Conservation (phyloP, 23 tunicate species). For the Halocynthia aurantium region DNA sequence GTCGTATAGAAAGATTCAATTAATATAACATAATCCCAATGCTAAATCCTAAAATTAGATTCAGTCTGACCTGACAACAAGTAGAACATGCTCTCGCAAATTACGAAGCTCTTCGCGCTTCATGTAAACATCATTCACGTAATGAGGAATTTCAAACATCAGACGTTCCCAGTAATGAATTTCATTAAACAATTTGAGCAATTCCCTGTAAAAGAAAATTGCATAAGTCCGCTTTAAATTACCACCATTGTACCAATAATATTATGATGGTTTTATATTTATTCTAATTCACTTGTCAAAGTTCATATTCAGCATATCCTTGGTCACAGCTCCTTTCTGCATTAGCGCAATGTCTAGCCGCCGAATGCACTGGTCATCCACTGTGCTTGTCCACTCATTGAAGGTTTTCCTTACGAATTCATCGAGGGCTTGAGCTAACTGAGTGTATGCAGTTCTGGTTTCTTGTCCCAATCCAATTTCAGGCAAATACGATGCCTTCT, state of each 20-base stretch:
- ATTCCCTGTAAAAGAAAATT: constrained; percentile 17
- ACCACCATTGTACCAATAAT: too few relatives aligned
- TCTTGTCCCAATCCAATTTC: constrained; percentile 90
- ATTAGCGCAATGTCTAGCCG: constrained; percentile 79
- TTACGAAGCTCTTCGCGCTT: constrained; percentile 78
- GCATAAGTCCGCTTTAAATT: too few relatives aligned
- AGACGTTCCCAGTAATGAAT: constrained; percentile 94
- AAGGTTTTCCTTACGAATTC: constrained; percentile 93
- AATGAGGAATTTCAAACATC: constrained; percentile 98
- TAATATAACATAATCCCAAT: too few relatives aligned
- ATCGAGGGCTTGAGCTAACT: constrained; percentile 86
- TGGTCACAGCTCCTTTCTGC: constrained; percentile 85
- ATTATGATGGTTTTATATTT: too few relatives aligned
- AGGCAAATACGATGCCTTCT: constrained; percentile 61
- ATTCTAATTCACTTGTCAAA: constrained; percentile 60
- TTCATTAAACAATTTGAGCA: constrained; percentile 89
- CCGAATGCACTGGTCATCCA: constrained; percentile 72
- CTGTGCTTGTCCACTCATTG: constrained; percentile 92
- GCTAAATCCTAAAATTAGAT: too few relatives aligned
- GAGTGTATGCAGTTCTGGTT: constrained; percentile 62
- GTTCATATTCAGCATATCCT: constrained; percentile 93
- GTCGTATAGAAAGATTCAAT: too few relatives aligned
- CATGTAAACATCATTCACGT: constrained; percentile 82
- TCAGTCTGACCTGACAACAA: constrained; percentile 70
- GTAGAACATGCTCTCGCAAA: constrained; percentile 84